Base-by-base conservation (phyloP, 2,797 vertebrate genomes). In the Parambassis ranga region DNA sequence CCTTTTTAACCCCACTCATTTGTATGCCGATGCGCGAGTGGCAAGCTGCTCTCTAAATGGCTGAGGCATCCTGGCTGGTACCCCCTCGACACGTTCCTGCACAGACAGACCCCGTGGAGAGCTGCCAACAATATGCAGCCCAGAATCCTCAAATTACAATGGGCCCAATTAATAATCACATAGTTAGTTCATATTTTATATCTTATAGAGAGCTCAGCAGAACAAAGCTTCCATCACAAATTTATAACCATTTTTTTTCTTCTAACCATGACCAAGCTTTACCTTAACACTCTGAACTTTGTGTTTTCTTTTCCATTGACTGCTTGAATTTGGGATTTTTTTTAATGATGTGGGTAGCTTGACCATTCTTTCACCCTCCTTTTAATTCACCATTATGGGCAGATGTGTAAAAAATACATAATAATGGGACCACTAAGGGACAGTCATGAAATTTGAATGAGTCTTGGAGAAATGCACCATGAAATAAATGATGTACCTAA, bases 1-100 rank as follows among this genome's bases (percentile, higher is more conserved):
- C 94, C 96, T 98, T 97, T 96, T 98, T 98, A 98, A 98, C 97
- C 96, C 92, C 95, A 92, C 96, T 99, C 97, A 99, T 99, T 98
- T 95, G 97, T 98, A 99, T 99, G 97, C 97, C 93, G 94, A 94
- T 93, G 93, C 87, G 94, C 86, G 92, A 94, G 90, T 91, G 92
- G 93, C 94, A 92, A 94, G 95, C 94, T 92, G 95, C 96, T 95
- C 96, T 96, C 96, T 97, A 97, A 98, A 95, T 96, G 96, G 96
- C 95, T 95, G 93, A 95, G 93, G 94, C 94, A 95, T 94, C 94
- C 94, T 93, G 94, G 92, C 94, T 94, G 79, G 81, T 92, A 94
- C 72, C 93, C 94, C 95, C 95, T 93, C 94, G 95, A 96, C 96
- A 96, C 95, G 94, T 95, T 94, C 94, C 93, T 94, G 94, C 95